These are phyloP conservation scores for Drosophila anomelani DNA, from an alignment of 2,888 invertebrate species.

Conservation along the genomic window DNA sequence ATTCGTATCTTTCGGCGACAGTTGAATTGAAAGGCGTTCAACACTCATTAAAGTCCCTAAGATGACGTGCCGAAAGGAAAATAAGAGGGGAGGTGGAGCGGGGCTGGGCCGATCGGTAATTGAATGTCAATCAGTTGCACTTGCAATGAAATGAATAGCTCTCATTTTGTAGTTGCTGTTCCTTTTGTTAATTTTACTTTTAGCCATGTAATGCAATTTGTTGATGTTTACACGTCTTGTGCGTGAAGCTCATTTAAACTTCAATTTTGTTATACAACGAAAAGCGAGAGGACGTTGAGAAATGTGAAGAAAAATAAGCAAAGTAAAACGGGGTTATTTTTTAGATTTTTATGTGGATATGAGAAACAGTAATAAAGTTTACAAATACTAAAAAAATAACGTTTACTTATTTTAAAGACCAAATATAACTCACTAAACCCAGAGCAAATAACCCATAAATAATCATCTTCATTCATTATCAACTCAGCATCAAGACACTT, in stretches of 20 bases:
- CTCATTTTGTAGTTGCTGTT: constrained; percentile 34
- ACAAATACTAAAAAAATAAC: too few relatives aligned
- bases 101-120: constrained; percentile 51
- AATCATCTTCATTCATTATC: background rate
- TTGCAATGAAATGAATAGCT: constrained; percentile 45
- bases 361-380: too few relatives aligned
- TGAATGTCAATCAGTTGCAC: constrained; percentile 57
- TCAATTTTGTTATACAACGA: constrained; percentile 48
- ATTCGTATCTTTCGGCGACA: constrained; percentile 35
- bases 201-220: constrained; percentile 50
- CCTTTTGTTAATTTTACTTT: constrained; percentile 26
- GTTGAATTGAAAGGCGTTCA: constrained; percentile 42
- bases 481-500: background rate
- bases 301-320: background rate
- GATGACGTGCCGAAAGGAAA: constrained; percentile 2
- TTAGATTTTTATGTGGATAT: too few relatives aligned
- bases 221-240: constrained; percentile 55
- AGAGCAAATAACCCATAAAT: background rate
- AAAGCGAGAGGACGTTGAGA: constrained; percentile 9
- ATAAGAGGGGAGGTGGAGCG: background rate
- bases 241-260: constrained; percentile 53
- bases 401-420: too few relatives aligned
- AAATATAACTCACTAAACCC: background rate
- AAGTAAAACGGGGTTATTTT: background rate
- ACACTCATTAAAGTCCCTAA: constrained; percentile 36